phyloP scores from a whole-genome alignment of 2,113 vertebrate genomes.

The Gasterosteus aculeatus region DNA sequence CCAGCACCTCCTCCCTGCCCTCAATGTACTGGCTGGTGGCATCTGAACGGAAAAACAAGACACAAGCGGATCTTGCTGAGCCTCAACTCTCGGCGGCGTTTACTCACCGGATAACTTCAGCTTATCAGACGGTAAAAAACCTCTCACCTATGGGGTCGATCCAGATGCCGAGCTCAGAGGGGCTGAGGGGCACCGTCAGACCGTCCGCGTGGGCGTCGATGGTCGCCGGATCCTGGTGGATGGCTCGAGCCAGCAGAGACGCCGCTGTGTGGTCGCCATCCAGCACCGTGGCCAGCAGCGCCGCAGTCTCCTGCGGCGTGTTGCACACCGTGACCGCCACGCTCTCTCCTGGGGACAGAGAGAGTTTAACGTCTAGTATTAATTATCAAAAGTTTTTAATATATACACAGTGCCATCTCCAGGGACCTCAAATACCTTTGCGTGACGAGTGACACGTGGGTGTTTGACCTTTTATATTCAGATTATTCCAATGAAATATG shows the following conservation, averaged over 20 bases:
- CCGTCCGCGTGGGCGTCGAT: slow-evolving; percentile 57
- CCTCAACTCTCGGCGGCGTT: background rate
- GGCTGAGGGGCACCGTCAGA: slow-evolving; percentile 65
- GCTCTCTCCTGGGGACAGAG: slow-evolving; percentile 77
- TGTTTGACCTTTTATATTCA: background rate
- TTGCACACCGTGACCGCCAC: slow-evolving; percentile 79
- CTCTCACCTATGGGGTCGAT: slow-evolving; percentile 84
- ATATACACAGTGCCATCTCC: slow-evolving; percentile 18
- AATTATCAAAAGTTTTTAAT: background rate
- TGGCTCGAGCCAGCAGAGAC: slow-evolving; percentile 74
- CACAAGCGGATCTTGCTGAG: background rate
- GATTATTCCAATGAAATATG: slow-evolving; percentile 7
- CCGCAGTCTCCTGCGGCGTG: slow-evolving; percentile 70
- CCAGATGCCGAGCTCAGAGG: slow-evolving; percentile 80
- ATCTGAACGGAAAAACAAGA: slow-evolving; percentile 61
- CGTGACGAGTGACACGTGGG: background rate
- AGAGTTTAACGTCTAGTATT: background rate
- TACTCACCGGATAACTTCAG: background rate
- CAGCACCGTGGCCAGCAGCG: slow-evolving; percentile 75
- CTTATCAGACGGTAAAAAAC: no score
- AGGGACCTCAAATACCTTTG: background rate
- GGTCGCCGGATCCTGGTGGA: slow-evolving; percentile 73
- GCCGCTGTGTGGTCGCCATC: slow-evolving; percentile 74
- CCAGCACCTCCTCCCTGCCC: slow-evolving; percentile 72
- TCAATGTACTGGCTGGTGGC: slow-evolving; percentile 83